Evolutionary conservation across 2,113 vertebrate species (phyloP).

Genomic region (Sapajus apella): DNA sequence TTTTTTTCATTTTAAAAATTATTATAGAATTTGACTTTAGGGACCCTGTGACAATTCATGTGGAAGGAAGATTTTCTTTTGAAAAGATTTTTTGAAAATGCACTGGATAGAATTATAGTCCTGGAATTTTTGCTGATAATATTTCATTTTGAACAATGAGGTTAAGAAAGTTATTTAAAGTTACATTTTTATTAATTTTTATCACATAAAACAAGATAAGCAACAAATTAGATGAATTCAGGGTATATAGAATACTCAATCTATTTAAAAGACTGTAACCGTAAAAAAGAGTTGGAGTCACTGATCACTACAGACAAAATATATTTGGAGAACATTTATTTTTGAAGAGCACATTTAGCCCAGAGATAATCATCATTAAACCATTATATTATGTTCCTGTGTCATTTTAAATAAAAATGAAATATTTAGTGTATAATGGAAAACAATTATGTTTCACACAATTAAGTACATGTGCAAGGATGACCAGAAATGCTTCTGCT

Average conservation of each 20-base stretch:
- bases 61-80: neutral
- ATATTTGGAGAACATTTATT: neutral
- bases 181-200: neutral
- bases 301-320: neutral
- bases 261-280: neutral
- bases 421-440: neutral
- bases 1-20: conserved; percentile 16
- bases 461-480: neutral
- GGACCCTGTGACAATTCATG: neutral
- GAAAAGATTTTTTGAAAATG: neutral
- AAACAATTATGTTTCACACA: neutral
- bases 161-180: neutral
- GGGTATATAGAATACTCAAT: neutral
- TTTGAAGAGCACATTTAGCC: neutral
- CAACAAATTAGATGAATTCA: neutral
- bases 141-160: neutral
- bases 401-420: neutral
- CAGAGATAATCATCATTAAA: neutral
- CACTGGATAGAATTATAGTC: neutral
- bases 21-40: neutral
- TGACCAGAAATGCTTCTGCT: neutral
- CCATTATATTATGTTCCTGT: neutral
- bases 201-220: neutral
- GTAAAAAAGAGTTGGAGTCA: neutral
- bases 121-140: neutral